phyloP scores from a whole-genome alignment of 2,797 vertebrate genomes.

The Macropus fuliginosus region DNA sequence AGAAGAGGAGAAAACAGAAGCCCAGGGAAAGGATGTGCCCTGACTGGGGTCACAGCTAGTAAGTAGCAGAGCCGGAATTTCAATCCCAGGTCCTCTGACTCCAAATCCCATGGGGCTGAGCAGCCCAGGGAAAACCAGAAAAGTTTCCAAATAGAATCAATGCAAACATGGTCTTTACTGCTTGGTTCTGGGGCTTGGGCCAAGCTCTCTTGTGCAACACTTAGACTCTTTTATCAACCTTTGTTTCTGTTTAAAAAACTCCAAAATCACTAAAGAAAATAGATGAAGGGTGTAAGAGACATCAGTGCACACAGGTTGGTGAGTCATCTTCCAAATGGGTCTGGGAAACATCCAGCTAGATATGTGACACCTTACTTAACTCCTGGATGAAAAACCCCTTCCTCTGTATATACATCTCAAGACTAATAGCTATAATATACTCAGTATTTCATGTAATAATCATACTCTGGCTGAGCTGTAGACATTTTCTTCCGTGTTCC shows the following conservation, averaged over 20 bases:
- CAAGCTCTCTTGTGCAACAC: constrained; percentile 41
- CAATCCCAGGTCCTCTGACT: not conserved
- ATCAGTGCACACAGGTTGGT: constrained; percentile 7
- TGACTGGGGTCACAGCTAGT: not conserved
- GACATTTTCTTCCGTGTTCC: constrained; percentile 28
- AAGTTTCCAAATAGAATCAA: constrained; percentile 60
- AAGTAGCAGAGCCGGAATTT: not conserved
- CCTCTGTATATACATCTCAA: constrained; percentile 51
- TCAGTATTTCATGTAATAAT: constrained; percentile 7
- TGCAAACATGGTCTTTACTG: constrained; percentile 46
- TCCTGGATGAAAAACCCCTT: not conserved
- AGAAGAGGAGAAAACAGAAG: not conserved
- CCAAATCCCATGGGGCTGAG: not conserved
- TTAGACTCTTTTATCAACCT: not conserved
- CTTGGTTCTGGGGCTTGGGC: constrained; percentile 41
- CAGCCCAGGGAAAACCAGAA: constrained; percentile 51
- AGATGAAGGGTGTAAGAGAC: not conserved
- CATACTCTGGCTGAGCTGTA: constrained; percentile 24
- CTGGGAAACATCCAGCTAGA: constrained; percentile 38
- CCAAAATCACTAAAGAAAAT: constrained; percentile 29
- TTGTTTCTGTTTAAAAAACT: not conserved
- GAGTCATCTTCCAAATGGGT: constrained; percentile 44
- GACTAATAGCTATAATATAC: constrained; percentile 47
- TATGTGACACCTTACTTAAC: not conserved
- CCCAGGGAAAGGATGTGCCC: not conserved